phyloP scores from a whole-genome alignment of 1,140 invertebrate species.

The Liolophura sinensis region DNA sequence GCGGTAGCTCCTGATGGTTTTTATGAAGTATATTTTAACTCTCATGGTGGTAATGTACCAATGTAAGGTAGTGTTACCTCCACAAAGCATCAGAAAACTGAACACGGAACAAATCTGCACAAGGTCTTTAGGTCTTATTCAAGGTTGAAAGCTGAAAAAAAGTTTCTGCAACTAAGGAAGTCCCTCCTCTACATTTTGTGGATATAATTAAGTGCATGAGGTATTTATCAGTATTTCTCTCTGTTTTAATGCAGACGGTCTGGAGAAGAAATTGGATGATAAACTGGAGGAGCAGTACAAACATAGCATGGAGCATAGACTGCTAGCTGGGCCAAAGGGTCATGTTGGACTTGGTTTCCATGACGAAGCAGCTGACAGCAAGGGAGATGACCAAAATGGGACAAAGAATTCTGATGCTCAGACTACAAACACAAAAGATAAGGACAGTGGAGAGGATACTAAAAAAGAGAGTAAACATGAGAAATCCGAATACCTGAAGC shows the following conservation, averaged over 20 bases:
- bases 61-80: no score
- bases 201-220: background rate
- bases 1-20: no score
- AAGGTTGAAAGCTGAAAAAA: no score
- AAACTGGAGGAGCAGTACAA: conserved; percentile 49
- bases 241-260: conserved; percentile 23
- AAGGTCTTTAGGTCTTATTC: no score
- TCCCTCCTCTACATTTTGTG: conserved; percentile 2
- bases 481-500: conserved; percentile 15
- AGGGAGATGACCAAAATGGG: conserved; percentile 7
- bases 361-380: conserved; percentile 32
- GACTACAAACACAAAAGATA: conserved; percentile 5
- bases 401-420: background rate
- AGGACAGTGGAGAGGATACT: conserved; percentile 31
- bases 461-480: conserved; percentile 10
- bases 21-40: no score
- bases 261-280: conserved; percentile 32
- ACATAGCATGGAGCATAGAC: conserved; percentile 46
- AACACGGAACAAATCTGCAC: no score
- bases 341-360: conserved; percentile 52
- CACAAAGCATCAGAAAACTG: no score
- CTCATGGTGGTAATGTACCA: no score
- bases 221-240: conserved; percentile 7
- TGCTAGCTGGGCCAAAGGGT: conserved; percentile 32
- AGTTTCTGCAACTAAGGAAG: no score